Evolutionary conservation across 1,140 invertebrate genomes (phyloP), one percentile per base, ranked within the genome.

Genomic region (Drosophila lini): DNA sequence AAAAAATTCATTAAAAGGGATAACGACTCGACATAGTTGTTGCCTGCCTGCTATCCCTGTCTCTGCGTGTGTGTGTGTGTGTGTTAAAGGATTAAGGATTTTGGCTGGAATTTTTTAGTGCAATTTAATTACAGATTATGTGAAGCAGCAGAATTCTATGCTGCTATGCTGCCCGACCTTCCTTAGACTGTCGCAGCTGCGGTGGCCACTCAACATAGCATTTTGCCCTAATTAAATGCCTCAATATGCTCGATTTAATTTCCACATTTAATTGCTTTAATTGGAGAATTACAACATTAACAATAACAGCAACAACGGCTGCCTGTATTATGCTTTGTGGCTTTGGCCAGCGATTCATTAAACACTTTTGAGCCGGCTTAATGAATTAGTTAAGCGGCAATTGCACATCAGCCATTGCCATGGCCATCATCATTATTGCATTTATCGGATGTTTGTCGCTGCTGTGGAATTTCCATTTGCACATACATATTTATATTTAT

Each of bases 1-100:
- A 86, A 86, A 86, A 86, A 89, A 89, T 89, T 89, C 84, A 89
- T 89, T 89, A 89, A 89, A 89, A 89, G 74, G 84, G 84, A 81
- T 89, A 89, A 89, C 81, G 84, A 89, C 77, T 89, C 68, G 53
- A 38, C 80, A 84, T 83, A 89, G 71, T 83, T 80, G 71, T 83
- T 80, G 78, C 74, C 55, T 59, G 55, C 3, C 48, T 50, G 60
- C 70, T 44, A 52, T 50, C 53, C 59, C 44, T 11, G 47, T 15
- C 44, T 25, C 7, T 50, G 34, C 22, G 56, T 57, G 34, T 28
- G 56, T 57, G n/a, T 44, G 22, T 63, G 32, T 67, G 31, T 62
- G 41, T 58, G 58, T 53, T 56, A 67, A 60, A 68, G 76, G 83
- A 89, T 88, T 88, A 80, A 69, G 80, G 58, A 88, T 74, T 89